Evolutionary conservation across 2,888 invertebrate species (phyloP).

Genomic region (Acheta domesticus): DNA sequence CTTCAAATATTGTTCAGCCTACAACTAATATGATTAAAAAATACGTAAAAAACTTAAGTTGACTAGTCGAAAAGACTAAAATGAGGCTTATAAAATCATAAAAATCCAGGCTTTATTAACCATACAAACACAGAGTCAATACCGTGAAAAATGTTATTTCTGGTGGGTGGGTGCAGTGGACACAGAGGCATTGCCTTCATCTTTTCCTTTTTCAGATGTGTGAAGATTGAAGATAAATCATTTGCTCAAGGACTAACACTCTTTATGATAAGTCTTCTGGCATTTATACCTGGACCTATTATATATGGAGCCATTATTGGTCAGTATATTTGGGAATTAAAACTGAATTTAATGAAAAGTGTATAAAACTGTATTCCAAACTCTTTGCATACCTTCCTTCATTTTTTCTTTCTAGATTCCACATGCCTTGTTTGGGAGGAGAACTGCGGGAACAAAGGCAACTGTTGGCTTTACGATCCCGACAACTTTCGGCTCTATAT

Average conservation of each 20-base stretch:
- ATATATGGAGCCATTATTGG: conserved; percentile 61
- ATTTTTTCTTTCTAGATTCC: conserved; percentile 49
- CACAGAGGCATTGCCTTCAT: too few species aligned
- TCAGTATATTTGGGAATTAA: conserved; percentile 34
- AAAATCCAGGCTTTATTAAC: too few species aligned
- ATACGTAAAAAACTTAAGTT: too few species aligned
- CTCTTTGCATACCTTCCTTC: too few species aligned
- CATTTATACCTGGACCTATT: conserved; percentile 67
- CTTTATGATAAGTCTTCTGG: conserved; percentile 60
- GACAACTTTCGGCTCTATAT: conserved; percentile 56
- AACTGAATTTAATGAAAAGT: not conserved
- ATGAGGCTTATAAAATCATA: too few species aligned
- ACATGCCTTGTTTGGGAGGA: conserved; percentile 64
- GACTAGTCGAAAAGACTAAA: too few species aligned
- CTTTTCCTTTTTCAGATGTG: conserved; percentile 50
- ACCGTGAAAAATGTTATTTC: too few species aligned
- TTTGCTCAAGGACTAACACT: conserved; percentile 62
- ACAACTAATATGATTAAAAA: too few species aligned
- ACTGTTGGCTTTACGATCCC: conserved; percentile 66
- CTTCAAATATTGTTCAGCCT: too few species aligned
- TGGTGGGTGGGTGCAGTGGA: too few species aligned
- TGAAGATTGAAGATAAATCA: conserved; percentile 60
- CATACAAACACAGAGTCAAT: too few species aligned
- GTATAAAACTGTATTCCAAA: too few species aligned
- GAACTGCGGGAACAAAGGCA: conserved; percentile 59